These are phyloP conservation scores for Takifugu ocellatus DNA, from an alignment of 2,797 vertebrate species.

Conservation along the genomic window DNA sequence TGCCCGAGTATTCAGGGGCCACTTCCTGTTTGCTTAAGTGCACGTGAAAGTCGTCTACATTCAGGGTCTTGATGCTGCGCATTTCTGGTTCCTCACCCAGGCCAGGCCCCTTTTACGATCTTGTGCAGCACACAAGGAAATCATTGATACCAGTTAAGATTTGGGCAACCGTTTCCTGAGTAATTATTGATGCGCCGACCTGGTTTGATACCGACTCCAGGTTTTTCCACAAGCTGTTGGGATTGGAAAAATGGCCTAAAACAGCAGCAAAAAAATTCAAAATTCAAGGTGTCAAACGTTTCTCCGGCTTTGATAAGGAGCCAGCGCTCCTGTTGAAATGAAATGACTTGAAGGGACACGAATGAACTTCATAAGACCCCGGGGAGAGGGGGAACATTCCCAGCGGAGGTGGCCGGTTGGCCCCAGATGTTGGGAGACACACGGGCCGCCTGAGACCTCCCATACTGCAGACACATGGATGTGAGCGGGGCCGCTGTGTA, in stretches of 20 bases:
- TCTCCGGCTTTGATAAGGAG: slow-evolving; percentile 17
- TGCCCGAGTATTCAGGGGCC: slow-evolving; percentile 27
- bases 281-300: slow-evolving; percentile 13
- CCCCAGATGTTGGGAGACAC: slow-evolving; percentile 26
- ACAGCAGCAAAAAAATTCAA: slow-evolving; percentile 5
- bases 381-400: slow-evolving; percentile 15
- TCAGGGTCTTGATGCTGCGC: slow-evolving; percentile 15
- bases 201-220: slow-evolving; percentile 10
- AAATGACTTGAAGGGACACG: slow-evolving; percentile 10
- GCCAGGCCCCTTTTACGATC: slow-evolving; percentile 34
- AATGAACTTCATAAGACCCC: slow-evolving; percentile 9
- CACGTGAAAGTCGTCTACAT: slow-evolving; percentile 20
- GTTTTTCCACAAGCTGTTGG: not conserved
- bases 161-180: slow-evolving; percentile 45
- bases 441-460: slow-evolving; percentile 62
- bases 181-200: slow-evolving; percentile 50
- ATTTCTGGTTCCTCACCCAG: slow-evolving; percentile 19
- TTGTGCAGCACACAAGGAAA: slow-evolving; percentile 48
- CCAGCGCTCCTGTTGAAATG: slow-evolving; percentile 9
- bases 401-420: slow-evolving; percentile 30
- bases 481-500: slow-evolving; percentile 27
- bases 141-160: slow-evolving; percentile 48
- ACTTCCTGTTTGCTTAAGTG: slow-evolving; percentile 41
- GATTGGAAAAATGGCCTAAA: not conserved
- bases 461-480: slow-evolving; percentile 64